Evolutionary conservation across 2,888 invertebrate species (phyloP), one percentile per base, ranked within the genome.

Genomic region (Augochlorella aurata): DNA sequence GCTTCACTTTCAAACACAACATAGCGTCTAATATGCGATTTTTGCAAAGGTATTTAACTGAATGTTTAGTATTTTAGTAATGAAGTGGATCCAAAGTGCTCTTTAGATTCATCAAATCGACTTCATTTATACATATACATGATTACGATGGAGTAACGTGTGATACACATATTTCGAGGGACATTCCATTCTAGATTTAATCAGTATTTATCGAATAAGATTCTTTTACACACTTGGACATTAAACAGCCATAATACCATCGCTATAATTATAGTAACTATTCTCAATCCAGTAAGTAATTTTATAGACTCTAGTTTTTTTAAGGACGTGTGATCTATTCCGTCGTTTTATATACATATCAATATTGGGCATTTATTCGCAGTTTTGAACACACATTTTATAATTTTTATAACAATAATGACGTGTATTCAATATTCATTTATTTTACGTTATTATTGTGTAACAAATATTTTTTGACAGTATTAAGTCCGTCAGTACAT

Each of bases 311-410:
- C n/a, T 74, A 80, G 65, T 84, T 79, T 80, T 14, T 66, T 78
- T 74, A 83, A 75, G 16, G 49, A 70, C 18, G 54, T 68, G 68
- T 68, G 76, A 70, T 71, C 54, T 78, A 68, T 77, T 89, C 73
- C 74, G 77, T 87, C 85, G 85, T 81, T 83, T 85, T 85, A 79
- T 84, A 82, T 86, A 91, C 92, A 92, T 92, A 92, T 92, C 92
- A 90, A 84, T 91, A 90, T 88, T 88, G 91, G 92, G 91, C 92
- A 92, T 92, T 92, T 90, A 85, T 84, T 86, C 83, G 79, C 67
- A 84, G 84, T 81, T 76, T 54, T 79, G 2, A 58, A 83, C 79
- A 63, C 70, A 70, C 66, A 87, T 85, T 85, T 69, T 71, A 80
- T 77, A 45, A 47, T 71, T 69, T 58, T 61, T 44, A 74, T 81